Percentiles rank a stretch among this genome's conserved stretches.
These are phyloP conservation scores for Bathynomus jamesi DNA, from an alignment of 1,140 invertebrate species.

Conservation along the genomic window DNA sequence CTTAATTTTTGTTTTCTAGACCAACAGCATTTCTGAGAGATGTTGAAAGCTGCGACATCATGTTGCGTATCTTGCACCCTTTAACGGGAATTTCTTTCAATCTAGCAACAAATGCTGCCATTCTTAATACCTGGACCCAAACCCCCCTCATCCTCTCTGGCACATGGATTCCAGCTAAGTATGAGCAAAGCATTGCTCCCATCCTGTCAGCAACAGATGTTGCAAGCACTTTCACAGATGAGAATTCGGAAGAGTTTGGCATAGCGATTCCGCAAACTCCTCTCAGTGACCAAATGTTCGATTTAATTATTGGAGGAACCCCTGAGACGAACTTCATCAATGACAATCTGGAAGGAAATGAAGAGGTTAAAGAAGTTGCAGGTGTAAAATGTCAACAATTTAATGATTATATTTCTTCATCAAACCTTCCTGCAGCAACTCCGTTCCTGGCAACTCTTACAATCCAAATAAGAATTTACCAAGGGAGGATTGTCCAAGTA, in stretches of 20 bases:
- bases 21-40: constrained; percentile 65
- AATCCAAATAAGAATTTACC: neutral
- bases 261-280: constrained; percentile 15
- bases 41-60: constrained; percentile 65
- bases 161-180: constrained; percentile 58
- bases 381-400: neutral
- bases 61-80: constrained; percentile 63
- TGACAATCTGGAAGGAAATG: constrained; percentile 16
- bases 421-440: too few relatives aligned
- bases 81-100: constrained; percentile 68
- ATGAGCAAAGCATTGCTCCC: constrained; percentile 13
- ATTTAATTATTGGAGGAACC: constrained; percentile 28
- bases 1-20: too few relatives aligned
- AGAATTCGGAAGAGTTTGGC: constrained; percentile 5
- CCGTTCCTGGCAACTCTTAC: too few relatives aligned
- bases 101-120: constrained; percentile 74
- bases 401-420: too few relatives aligned
- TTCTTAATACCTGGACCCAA: constrained; percentile 81
- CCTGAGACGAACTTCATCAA: constrained; percentile 31
- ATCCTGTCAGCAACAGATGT: constrained; percentile 31
- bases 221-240: constrained; percentile 25
- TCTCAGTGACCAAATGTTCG: constrained; percentile 30
- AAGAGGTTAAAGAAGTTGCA: neutral
- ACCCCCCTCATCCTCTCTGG: constrained; percentile 75
- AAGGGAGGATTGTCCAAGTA: neutral